Base-by-base conservation (phyloP, 2,797 vertebrate species). In the Ctenopoma kingsleyae region DNA sequence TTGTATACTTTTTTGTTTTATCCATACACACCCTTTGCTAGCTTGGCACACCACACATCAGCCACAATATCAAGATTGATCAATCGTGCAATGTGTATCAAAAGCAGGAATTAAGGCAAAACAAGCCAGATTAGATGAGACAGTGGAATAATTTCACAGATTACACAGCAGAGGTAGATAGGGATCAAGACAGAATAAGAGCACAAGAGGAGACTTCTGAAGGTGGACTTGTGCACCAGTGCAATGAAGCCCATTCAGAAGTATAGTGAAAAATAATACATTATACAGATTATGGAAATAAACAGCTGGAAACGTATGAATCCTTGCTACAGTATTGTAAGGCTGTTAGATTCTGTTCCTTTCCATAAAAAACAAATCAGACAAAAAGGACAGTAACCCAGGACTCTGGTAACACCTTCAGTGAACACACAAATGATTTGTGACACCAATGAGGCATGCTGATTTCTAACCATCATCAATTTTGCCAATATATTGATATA, bases 121-220 rank as follows among this genome's bases (percentile, higher is more conserved):
- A 52, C 47, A 76, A 54, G 75, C 74, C 55, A 88, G 47, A 86
- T 83, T 49, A 52, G 55, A 80, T 78, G 64, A 86, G 50, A 83
- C 78, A 81, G 74, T 67, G 74, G 76, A 73, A 86, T 80, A 68
- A 81, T 79, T 67, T 88, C 82, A 89, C 74, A 87, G 65, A 81
- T 72, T 57, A 76, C 75, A 86, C 71, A 87, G 79, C 69, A 83
- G 92, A 93, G 89, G 91, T 92, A 93, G 90, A 89, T 82, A 76
- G 74, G 86, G 81, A 86, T 88, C 49, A 76, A 81, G 69, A 87
- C 71, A 86, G 73, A 81, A 47, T 59, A 77, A 77, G 74, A 82
- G 80, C 76, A 88, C 74, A 78, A 49, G 46, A 82, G 62, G 58
- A 81, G 47, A 54, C 46, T 40, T 54, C 66, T 64, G 55, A 52